Conservation (phyloP, 2,113 vertebrate species). For the Promerops cafer region DNA sequence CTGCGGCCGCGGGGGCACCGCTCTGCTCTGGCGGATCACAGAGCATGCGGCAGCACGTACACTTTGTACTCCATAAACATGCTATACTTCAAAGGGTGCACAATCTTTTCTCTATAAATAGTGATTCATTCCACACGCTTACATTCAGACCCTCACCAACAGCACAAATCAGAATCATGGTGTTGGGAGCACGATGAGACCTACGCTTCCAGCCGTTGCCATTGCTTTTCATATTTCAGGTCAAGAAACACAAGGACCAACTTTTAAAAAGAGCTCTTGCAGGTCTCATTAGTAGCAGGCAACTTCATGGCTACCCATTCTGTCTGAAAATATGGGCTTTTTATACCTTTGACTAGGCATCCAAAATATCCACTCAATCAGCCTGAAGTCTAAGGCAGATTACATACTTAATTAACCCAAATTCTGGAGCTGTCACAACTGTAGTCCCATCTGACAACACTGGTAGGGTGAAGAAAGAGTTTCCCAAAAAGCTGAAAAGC, state of each 20-base stretch:
- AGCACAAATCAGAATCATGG: not conserved
- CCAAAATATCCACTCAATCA: not conserved
- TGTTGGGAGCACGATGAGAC: not conserved
- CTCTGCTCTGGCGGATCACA: not conserved
- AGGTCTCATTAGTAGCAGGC: not conserved
- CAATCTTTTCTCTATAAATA: not conserved
- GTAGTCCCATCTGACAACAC: not conserved
- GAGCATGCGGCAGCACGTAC: rapidly evolving
- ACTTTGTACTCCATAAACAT: not conserved
- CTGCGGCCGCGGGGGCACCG: not conserved
- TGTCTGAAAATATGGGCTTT: not conserved
- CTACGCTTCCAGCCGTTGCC: not conserved
- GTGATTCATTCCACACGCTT: not conserved
- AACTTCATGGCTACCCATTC: not conserved
- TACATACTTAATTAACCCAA: not conserved
- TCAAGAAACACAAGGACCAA: not conserved
- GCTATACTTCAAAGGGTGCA: not conserved
- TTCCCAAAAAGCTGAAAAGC: not conserved
- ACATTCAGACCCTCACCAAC: not conserved
- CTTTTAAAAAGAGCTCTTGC: not conserved
- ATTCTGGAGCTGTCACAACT: not conserved
- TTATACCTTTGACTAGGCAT: not conserved
- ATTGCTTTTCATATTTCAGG: not conserved
- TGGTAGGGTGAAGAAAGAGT: not conserved
- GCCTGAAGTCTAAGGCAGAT: not conserved